Base-by-base conservation (phyloP, 2,797 vertebrate species). In the Heteromormyrus szaboi region DNA sequence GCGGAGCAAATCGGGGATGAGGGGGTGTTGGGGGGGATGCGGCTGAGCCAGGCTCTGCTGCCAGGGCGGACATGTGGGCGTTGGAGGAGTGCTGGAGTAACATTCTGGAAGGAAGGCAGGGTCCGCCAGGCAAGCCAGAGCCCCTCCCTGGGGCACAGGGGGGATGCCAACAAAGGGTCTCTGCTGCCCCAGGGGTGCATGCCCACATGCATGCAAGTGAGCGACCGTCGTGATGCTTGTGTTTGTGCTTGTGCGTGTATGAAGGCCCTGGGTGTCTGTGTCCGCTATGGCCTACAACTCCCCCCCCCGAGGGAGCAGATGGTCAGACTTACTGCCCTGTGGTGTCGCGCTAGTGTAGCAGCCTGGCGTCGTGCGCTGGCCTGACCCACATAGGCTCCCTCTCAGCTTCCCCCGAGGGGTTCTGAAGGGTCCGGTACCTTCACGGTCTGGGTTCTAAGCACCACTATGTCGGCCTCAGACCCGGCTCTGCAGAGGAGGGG, bases 361-460 rank as follows among this genome's bases (percentile, higher is more conserved):
- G 94, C 91, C 90, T 90, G 89, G 62, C 84, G 62, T 88, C 89
- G 79, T 90, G 89, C 89, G 72, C 65, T 87, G 91, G 84, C 89
- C 68, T 94, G 95, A 92, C 93, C 93, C 92, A 92, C 85, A 93
- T 94, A 65, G 87, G 79, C 86, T 83, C 25, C 53, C 29, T 53
- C 51, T 85, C 44, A 54, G 12, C 25, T 51, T 85, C 50, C n/a
- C 51, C 22, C 37, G 25, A 33, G 48, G 48, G 11, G 84, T 25
- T 51, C 84, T 17, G 25, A 86, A 56, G 51, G 25, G 25, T 86
- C 29, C 12, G 29, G 25, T 68, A 68, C 62, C 62, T 68, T 68
- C 62, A 33, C 5, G 1, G 25, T 19, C 4, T 86, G 25, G 6
- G 12, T 5, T 22, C 19, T 81, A n/a, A 19, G 46, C 22, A 3